Base-by-base conservation (phyloP, 2,797 vertebrate genomes). In the Neopelma chrysocephalum region DNA sequence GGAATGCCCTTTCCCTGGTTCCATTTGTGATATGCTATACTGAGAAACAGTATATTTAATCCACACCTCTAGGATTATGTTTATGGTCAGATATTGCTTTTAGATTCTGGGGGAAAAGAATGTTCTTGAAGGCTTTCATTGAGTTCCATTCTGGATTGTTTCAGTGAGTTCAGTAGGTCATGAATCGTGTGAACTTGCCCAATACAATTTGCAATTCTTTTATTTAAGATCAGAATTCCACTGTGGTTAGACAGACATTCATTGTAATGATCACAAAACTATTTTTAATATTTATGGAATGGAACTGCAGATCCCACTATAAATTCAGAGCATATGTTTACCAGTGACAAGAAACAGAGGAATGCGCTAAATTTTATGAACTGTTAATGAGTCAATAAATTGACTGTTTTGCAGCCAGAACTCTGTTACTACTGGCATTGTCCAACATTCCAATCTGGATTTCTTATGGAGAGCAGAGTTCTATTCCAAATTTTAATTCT, bases 301-400 rank as follows among this genome's bases (percentile, higher is more conserved):
- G 92, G 92, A 66, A 89, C 88, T 97, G 86, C 92, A 94, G 95
- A 96, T 86, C 88, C 93, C 94, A 87, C 78, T 95, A 87, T 96
- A 97, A 97, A 98, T 97, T 96, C 88, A 96, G 95, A 98, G 87
- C 97, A 97, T 93, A 98, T 98, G 97, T 95, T 97, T 96, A 93
- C 93, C 79, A 90, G 92, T 92, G 96, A 97, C 94, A 96, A 97
- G 96, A 97, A 97, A 89, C 93, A 97, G 96, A 96, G 96, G 92
- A 98, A 97, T 94, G 87, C 1, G 15, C 95, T 96, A 95, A 90
- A 96, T 96, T 98, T 98, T 98, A 97, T 94, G 97, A 97, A 97
- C 97, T 98, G 97, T 97, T 98, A 98, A 98, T 97, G 97, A 98
- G 96, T 97, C 97, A 53, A 32, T 97, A 97, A 97, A 97, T 95